These are phyloP conservation scores for Zoanthus sansibaricus DNA, from an alignment of 92 coral and sea anemone genomes.

Conservation along the genomic window DNA sequence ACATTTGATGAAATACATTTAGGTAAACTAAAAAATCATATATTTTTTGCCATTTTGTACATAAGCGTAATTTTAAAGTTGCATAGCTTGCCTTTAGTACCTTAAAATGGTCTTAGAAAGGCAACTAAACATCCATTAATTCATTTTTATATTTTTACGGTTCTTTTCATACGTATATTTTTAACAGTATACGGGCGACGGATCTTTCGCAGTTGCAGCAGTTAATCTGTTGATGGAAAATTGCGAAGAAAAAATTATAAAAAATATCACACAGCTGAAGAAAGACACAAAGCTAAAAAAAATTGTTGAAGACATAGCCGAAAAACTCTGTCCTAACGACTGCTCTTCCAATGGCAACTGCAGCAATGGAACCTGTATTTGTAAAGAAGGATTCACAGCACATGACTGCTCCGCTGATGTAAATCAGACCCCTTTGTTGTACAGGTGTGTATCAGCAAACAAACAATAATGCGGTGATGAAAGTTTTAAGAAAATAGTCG, in stretches of 20 bases:
- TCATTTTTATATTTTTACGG: too few relatives aligned
- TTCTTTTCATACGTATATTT: too few relatives aligned
- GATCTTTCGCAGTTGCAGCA: background rate
- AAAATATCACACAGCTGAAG: background rate
- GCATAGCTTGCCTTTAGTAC: too few relatives aligned
- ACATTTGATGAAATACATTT: too few relatives aligned
- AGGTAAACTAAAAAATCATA: too few relatives aligned
- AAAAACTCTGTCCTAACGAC: conserved; percentile 53
- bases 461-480: too few relatives aligned
- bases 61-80: too few relatives aligned
- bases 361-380: conserved; percentile 47
- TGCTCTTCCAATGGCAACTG: conserved; percentile 54
- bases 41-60: too few relatives aligned
- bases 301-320: background rate
- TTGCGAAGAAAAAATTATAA: conserved; percentile 21
- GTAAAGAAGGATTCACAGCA: conserved; percentile 47
- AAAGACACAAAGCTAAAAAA: background rate
- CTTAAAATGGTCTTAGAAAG: too few relatives aligned
- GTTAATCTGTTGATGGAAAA: background rate
- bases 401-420: conserved; percentile 46
- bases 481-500: too few relatives aligned
- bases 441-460: background rate
- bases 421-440: conserved; percentile 5
- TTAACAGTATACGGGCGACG: too few relatives aligned
- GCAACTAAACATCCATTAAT: too few relatives aligned